Conservation (phyloP, 1,140 invertebrate species). For the Drosophila elegans region DNA sequence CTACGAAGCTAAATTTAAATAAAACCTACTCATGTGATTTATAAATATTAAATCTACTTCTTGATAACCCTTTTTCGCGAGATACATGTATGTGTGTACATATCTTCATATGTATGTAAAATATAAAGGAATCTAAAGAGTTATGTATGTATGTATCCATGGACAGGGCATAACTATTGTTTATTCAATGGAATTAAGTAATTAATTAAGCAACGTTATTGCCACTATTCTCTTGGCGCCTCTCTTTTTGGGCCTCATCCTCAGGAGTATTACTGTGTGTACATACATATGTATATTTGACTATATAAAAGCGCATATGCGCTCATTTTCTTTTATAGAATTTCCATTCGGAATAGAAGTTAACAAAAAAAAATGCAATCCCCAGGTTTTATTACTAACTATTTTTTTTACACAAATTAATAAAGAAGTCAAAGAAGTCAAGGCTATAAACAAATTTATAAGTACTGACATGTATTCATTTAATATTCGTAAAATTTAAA, state of each 20-base stretch:
- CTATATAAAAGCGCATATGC: too few relatives aligned
- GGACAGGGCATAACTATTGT: conserved; percentile 57
- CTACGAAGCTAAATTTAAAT: conserved; percentile 23
- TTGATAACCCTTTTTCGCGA: conserved; percentile 27
- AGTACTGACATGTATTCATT: conserved; percentile 14
- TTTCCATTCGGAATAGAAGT: too few relatives aligned
- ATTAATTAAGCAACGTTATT: conserved; percentile 63
- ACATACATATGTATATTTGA: too few relatives aligned
- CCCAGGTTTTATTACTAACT: too few relatives aligned
- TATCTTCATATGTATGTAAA: not conserved
- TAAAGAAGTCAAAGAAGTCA: too few relatives aligned
- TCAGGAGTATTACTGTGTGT: too few relatives aligned
- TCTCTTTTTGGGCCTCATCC: too few relatives aligned
- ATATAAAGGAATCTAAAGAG: not conserved
- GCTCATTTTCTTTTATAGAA: too few relatives aligned
- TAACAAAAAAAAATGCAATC: too few relatives aligned
- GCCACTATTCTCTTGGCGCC: too few relatives aligned
- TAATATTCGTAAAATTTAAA: not conserved
- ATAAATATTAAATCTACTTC: conserved; percentile 38
- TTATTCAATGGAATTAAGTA: conserved; percentile 61
- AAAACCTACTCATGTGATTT: conserved; percentile 20
- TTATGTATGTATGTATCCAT: not conserved
- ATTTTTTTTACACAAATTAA: too few relatives aligned
- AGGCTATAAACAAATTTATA: too few relatives aligned
- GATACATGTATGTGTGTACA: not conserved